Percentiles rank a stretch among this genome's conserved stretches.
Evolutionary conservation across 2,888 invertebrate genomes (phyloP).

Genomic region (Scaptodrosophila latifasciaeformis): DNA sequence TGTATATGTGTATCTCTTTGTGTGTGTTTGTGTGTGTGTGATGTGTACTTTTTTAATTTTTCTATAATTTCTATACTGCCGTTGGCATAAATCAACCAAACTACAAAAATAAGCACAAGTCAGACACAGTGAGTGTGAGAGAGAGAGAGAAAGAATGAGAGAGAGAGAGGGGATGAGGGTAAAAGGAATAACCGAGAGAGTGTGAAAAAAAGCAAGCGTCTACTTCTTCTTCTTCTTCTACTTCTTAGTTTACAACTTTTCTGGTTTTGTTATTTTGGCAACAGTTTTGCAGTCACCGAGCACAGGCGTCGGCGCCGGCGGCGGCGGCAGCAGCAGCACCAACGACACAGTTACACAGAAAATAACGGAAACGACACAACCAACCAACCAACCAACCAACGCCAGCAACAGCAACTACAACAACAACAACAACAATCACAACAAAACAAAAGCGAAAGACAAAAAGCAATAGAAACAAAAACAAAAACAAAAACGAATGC

Average conservation of each 20-base stretch:
- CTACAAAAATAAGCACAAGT: too few species aligned
- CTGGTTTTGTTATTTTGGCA: conserved; percentile 32
- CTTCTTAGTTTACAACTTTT: too few species aligned
- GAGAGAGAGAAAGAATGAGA: too few species aligned
- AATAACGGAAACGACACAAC: too few species aligned
- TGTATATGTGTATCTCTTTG: conserved; percentile 14
- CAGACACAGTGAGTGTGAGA: conserved; percentile 6
- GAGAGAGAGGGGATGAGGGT: not conserved
- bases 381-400: too few species aligned
- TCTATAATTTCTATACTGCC: conserved; percentile 58
- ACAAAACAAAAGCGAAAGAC: not conserved
- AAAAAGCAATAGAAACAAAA: not conserved
- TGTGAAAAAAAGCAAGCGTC: not conserved
- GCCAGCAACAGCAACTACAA: not conserved
- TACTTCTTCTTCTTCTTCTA: too few species aligned
- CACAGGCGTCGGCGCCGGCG: too few species aligned
- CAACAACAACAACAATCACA: not conserved
- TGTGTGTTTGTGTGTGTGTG: conserved; percentile 11
- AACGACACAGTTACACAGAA: conserved; percentile 32
- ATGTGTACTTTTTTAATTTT: conserved; percentile 45
- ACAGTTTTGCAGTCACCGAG: conserved; percentile 43
- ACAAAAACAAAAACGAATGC: conserved; percentile 6
- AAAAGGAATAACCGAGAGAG: not conserved
- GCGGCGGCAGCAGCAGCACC: too few species aligned
- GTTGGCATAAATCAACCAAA: conserved; percentile 60